Base-by-base conservation (phyloP, 2,797 vertebrate species). In the Allobates femoralis region DNA sequence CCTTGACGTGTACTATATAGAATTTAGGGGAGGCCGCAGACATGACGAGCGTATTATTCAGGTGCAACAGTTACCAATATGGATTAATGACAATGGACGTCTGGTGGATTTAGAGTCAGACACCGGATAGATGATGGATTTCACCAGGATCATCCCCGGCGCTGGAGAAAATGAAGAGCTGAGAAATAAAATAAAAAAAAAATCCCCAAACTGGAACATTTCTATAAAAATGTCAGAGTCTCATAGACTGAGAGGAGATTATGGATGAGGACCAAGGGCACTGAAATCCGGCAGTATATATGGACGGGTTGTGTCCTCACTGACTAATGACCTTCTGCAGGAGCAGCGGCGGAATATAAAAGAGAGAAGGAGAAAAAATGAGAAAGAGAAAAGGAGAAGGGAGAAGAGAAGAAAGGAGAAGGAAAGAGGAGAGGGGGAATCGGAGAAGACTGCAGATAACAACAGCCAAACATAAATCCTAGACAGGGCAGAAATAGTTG, bases 41-140 rank as follows among this genome's bases (percentile, higher is more conserved):
- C 26, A 77, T 4, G 50, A 10, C 6, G 2, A 6, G 21, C 28
- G 60, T 14, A 30, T 15, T 23, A 74, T 80, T 73, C 58, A 74
- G 34, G 79, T 75, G 19, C 50, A 55, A 28, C 53, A 58, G 66
- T 66, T 83, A 71, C 32, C 5, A 83, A 78, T 6, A 60, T 83
- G 46, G 51, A 87, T 73, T 60, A 46, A 15, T 79, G 30, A 56
- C 37, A 5, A 10, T 21, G 55, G 76, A 37, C 3, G 21, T n/a
- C 12, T 56, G 74, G 75, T 56, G 46, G 81, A 84, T 69, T 75
- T 67, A 32, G 41, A 12, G 26, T 21, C 41, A 32, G 34, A 26
- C 46, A 66, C 26, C 32, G 23, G 73, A 75, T 46, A 23, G 58
- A 75, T 85, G 78, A 88, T 60, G 81, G 86, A 88, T 85, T 76